Base-by-base conservation (phyloP, 2,888 invertebrate genomes). In the Cheilosia impressa region DNA sequence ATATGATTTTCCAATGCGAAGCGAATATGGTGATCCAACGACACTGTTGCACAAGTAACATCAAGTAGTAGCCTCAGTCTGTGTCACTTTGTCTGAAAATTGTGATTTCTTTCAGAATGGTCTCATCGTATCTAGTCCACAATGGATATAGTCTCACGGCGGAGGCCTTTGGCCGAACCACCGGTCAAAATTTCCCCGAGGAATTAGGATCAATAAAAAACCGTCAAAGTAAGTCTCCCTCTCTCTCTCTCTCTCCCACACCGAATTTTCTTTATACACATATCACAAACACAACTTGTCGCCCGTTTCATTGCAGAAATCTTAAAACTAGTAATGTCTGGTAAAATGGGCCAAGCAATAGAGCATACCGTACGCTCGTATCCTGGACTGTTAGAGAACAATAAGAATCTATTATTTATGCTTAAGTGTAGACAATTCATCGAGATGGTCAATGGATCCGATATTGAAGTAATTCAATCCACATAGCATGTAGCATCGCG, bases 391-490 rank as follows among this genome's bases (percentile, higher is more conserved):
- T 93, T 99, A 90, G 98, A 98, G 92, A 94, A 95, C 77, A 97
- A 98, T 93, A 95, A 95, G 89, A 97, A 98, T 93, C 94, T 99
- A 89, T 94, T 98, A 92, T 99, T 99, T 93, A 96, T 97, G 94
- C 95, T 99, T 90, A 98, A 98, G 93, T 98, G 98, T 91, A 96
- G 99, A 87, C 99, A 99, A 94, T 99, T 99, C 93, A 97, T 99
- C 47, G 99, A 99, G 93, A 98, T 99, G 98, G 97, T 99, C 88
- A 97, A 97, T 92, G 98, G 98, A 78, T 95, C 96, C 72, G 97
- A 98, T 93, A 94, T 95, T 57, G 96, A 95, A 92, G 95, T 94
- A 93, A 93, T 93, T 91, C 88, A 90, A 75, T 66, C 72, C 73
- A 63, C 76, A 73, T 72, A 69, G 45, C 89, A 62, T 22, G 7